Evolutionary conservation across 2,113 vertebrate genomes (phyloP), one percentile per base, ranked within the genome.

Genomic region (Spilogale gracilis): DNA sequence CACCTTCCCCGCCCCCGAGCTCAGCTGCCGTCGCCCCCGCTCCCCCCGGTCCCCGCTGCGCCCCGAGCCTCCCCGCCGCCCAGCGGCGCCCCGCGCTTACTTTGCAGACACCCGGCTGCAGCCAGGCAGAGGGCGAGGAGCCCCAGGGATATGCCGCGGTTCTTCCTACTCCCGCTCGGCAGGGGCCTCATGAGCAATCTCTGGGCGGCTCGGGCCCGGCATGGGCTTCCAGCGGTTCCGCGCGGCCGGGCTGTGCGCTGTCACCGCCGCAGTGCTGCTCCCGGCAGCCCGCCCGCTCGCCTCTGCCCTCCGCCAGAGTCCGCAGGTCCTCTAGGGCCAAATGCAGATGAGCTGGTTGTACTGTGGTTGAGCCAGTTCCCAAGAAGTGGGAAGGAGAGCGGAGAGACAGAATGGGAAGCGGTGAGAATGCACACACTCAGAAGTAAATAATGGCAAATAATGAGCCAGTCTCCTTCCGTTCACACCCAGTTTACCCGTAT

Each of bases 61-160:
- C 43, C 45, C 11, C 16, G 16, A 69, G 23, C 73, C 71, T 43
- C 23, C 45, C 43, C 45, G 32, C 23, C 43, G 4, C 52, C 50
- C 5, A 6, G 27, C 25, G 23, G 18, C 3, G 9, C 67, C 96
- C 92, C 1, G 18, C 1, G 87, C 98, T 99, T 98, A 99, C 99
- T 98, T 91, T 98, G 98, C 94, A 98, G 94, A 96, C 98, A 95
- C 97, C 97, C 89, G 23, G 97, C 98, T 32, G 98, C 95, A 5
- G 98, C 96, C 97, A 99, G 94, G 96, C 98, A 98, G 74, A 98
- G 89, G 84, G 98, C 95, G 78, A 98, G 93, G 25, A 98, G 96
- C 12, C 94, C 98, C 80, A 98, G 93, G 58, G 97, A 84, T 89
- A 79, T 12, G 54, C 96, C 74, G 38, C 80, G 83, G 60, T 25